Evolutionary conservation across 2,113 vertebrate genomes (phyloP), one percentile per base, ranked within the genome.

Genomic region (Callocephalon fimbriatum): DNA sequence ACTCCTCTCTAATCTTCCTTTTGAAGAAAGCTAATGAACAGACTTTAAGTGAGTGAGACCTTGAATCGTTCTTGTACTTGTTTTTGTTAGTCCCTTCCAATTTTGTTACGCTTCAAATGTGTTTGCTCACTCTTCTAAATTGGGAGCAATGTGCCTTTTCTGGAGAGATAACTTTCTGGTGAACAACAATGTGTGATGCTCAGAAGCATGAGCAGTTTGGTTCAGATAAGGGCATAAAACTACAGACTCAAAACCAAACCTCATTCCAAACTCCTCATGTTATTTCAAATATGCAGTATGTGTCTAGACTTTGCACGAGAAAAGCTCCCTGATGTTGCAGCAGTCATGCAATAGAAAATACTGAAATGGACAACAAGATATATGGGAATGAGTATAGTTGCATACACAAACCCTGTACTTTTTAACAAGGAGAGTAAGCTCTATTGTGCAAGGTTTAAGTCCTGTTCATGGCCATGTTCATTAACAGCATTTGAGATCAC

Each of bases 211-310:
- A 95, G 68, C 26, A 59, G 38, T 27, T 91, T 81, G 45, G 91
- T 96, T 96, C 91, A 77, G 93, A 94, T 86, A 86, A 86, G 91
- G 93, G 87, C 93, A 90, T 38, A 23, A 78, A 92, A 78, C 59
- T 70, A 68, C 50, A 58, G 67, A 71, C 63, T 67, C 35, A 29
- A 92, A 95, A 91, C 80, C 72, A 95, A 84, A 25, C 12, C 15
- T 80, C 40, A 59, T 91, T 91, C 88, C 91, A 96, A 86, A 78
- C 42, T 80, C 29, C 40, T 87, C 22, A 5, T 7, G n/a, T 56
- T 75, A 85, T 93, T 91, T 90, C 62, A 90, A 93, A 78, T 87
- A 96, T 81, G 56, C 38, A 15, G 17, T 51, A 18, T 63, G 51
- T 0, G 32, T 87, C 87, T 87, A 85, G 92, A 84, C 47, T 73